A percentile compares a stretch with the other conserved stretches of the same genome.
phyloP scores from a whole-genome alignment of 2,797 vertebrate genomes.

The Danio choprae region DNA sequence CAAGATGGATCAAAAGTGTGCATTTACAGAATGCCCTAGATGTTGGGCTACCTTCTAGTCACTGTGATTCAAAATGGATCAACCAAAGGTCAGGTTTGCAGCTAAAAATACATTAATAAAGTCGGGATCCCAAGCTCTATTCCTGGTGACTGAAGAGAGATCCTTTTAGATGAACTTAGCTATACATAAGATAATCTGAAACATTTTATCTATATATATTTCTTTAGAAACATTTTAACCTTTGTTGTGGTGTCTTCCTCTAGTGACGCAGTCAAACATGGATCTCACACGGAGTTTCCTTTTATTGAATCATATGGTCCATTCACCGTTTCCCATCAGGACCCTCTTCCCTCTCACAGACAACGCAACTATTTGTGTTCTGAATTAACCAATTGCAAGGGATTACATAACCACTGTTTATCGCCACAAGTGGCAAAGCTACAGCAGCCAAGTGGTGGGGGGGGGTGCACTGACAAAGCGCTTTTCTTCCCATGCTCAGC shows the following conservation, averaged over 20 bases:
- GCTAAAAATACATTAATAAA: conserved; percentile 34
- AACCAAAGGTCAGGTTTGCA: conserved; percentile 13
- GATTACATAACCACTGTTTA: conserved; percentile 54
- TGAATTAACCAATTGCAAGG: conserved; percentile 34
- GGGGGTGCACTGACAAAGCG: conserved; percentile 45
- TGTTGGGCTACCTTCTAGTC: neutral
- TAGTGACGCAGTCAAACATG: neutral
- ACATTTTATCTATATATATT: no score
- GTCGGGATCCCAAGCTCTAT: neutral
- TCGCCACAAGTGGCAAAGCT: conserved; percentile 3
- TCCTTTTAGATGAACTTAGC: neutral
- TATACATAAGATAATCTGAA: no score
- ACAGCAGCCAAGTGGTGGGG: conserved; percentile 27
- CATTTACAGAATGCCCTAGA: no score
- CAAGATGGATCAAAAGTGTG: neutral
- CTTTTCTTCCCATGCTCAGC: conserved; percentile 38
- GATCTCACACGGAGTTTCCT: neutral
- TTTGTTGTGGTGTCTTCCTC: neutral
- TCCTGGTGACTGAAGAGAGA: neutral
- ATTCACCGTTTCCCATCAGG: conserved; percentile 7
- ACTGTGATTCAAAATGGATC: neutral
- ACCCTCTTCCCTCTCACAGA: conserved; percentile 2
- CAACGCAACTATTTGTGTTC: conserved; percentile 40
- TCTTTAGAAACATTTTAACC: no score
- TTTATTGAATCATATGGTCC: conserved; percentile 3